Evolutionary conservation across 2,113 vertebrate genomes (phyloP), one percentile per base, ranked within the genome.

Genomic region (Lamprotornis superbus): DNA sequence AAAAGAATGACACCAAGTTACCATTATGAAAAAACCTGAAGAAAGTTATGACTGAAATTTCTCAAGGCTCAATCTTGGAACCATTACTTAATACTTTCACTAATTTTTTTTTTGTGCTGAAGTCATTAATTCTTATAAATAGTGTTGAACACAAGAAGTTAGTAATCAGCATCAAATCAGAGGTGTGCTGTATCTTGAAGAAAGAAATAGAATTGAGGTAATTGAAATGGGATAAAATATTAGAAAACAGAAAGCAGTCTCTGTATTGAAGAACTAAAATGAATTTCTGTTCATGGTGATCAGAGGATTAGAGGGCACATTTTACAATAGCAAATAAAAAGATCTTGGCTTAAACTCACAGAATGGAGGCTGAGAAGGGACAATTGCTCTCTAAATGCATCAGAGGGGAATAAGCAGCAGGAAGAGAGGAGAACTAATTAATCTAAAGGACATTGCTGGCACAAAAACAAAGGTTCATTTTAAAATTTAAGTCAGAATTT

Each of bases 401-500:
- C 37, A 57, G 75, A 85, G 20, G 15, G 9, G 23, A 87, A 77
- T 70, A 94, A 94, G 92, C 22, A 86, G 10, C 23, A 46, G 7
- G 13, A 25, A 77, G 46, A 31, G 23, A 91, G 37, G 63, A 89
- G 25, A 90, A 35, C 28, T 80, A 80, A 80, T 76, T 93, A 92
- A 86, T 80, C 24, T 77, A 77, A 86, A 81, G 42, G 68, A 61
- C 17, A 57, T 44, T 37, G 15, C 33, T 95, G 83, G 59, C 76
- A 92, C 57, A 77, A 80, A 90, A 80, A 0, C 31, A 83, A 79
- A 56, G 12, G 10, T 25, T 73, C 31, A 61, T 86, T 76, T 74
- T 35, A 83, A 79, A 86, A 86, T 80, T 81, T 89, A 75, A 67
- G 59, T 86, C 57, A 91, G 31, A 86, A 94, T 70, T 91, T 53